Percentiles rank a stretch among this genome's conserved stretches.
phyloP scores from a whole-genome alignment of 2,797 vertebrate species.

The Clarias laeviceps region DNA sequence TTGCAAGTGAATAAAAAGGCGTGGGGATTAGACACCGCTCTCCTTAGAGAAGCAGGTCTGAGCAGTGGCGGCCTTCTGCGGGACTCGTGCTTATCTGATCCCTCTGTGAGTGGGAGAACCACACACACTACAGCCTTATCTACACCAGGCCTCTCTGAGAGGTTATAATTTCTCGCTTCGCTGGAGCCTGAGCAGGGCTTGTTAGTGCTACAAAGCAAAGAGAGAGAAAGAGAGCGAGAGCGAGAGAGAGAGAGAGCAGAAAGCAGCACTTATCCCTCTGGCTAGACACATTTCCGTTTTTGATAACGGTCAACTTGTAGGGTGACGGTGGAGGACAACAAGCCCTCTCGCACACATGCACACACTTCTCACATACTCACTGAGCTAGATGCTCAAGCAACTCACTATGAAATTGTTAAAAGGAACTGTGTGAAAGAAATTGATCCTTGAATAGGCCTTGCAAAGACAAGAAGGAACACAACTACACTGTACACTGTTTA shows the following conservation, averaged over 20 bases:
- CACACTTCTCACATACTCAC: slow-evolving; percentile 9
- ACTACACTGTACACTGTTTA: neutral
- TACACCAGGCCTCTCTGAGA: slow-evolving; percentile 92
- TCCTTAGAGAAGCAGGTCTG: slow-evolving; percentile 79
- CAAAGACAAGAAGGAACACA: slow-evolving; percentile 35
- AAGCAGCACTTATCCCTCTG: slow-evolving; percentile 89
- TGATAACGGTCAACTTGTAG: slow-evolving; percentile 86
- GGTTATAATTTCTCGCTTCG: slow-evolving; percentile 99
- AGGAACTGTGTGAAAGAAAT: neutral
- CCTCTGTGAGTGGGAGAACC: slow-evolving; percentile 90
- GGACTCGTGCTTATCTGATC: slow-evolving; percentile 94
- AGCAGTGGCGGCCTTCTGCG: slow-evolving; percentile 82
- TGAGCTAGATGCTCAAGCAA: neutral
- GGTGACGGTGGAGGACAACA: slow-evolving; percentile 74
- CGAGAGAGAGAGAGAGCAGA: slow-evolving; percentile 83
- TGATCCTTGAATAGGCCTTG: neutral
- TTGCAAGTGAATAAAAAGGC: slow-evolving; percentile 84
- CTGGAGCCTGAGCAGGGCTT: slow-evolving; percentile 96
- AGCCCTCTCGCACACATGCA: slow-evolving; percentile 43
- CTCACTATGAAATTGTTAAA: neutral
- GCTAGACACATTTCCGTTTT: slow-evolving; percentile 86
- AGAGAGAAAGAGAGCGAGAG: slow-evolving; percentile 80
- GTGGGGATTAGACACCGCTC: slow-evolving; percentile 82
- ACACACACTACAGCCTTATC: slow-evolving; percentile 99
- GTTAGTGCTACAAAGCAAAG: slow-evolving; percentile 87